Conservation (phyloP, 1,140 invertebrate genomes). For the Luehdorfia chinensis region DNA sequence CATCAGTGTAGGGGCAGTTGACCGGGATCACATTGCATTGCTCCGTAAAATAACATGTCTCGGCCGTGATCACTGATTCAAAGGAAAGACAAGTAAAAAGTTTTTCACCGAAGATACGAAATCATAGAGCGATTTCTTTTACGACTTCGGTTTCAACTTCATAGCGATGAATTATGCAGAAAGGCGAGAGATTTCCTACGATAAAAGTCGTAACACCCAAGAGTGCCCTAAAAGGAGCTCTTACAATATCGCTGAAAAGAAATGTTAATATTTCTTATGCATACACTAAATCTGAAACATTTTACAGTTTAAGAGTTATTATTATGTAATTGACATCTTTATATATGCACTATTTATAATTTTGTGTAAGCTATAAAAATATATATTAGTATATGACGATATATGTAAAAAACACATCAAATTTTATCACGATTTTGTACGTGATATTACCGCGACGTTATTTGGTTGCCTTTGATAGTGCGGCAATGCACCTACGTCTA, state of each 20-base stretch:
- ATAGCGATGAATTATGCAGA: conserved; percentile 75
- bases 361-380: no score
- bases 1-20: no score
- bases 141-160: conserved; percentile 75
- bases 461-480: not conserved
- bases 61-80: conserved; percentile 50
- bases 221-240: conserved; percentile 62
- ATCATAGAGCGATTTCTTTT: conserved; percentile 76
- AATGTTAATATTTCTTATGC: conserved; percentile 6
- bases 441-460: not conserved
- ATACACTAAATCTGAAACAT: conserved; percentile 1
- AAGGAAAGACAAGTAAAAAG: conserved; percentile 67
- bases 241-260: conserved; percentile 31
- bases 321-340: no score
- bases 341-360: not conserved
- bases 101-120: conserved; percentile 69
- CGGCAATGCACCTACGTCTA: conserved; percentile 5
- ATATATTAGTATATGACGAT: no score
- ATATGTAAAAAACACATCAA: not conserved
- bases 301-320: no score
- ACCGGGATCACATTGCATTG: conserved; percentile 22
- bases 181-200: conserved; percentile 69
- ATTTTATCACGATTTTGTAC: not conserved
- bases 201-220: conserved; percentile 71
- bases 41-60: conserved; percentile 29